A percentile compares a stretch with the other conserved stretches of the same genome.
These are phyloP conservation scores for Solenopsis invicta DNA, from an alignment of 1,140 invertebrate genomes.

Conservation along the genomic window DNA sequence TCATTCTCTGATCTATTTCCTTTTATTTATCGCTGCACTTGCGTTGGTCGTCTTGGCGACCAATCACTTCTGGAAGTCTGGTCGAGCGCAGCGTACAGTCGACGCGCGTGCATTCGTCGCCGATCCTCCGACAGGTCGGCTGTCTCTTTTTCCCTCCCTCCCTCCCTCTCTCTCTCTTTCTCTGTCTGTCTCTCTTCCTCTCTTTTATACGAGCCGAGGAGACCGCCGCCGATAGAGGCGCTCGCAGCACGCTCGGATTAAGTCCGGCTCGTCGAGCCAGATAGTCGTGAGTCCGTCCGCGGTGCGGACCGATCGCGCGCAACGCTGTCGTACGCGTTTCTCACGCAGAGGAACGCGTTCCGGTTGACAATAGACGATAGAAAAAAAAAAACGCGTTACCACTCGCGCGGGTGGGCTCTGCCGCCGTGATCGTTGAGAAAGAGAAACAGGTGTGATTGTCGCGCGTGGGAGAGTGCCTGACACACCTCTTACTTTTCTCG, in stretches of 20 bases:
- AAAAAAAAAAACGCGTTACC: neutral
- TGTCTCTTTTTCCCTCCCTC: neutral
- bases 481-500: constrained; percentile 49
- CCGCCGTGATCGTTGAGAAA: constrained; percentile 4
- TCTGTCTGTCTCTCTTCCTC: neutral
- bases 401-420: neutral
- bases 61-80: constrained; percentile 75
- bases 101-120: constrained; percentile 71
- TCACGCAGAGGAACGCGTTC: neutral
- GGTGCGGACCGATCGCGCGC: constrained; percentile 76
- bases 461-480: neutral
- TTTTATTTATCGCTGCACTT: neutral
- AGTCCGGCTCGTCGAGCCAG: constrained; percentile 77
- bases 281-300: constrained; percentile 82
- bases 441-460: neutral
- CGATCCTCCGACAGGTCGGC: constrained; percentile 37
- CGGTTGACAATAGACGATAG: neutral
- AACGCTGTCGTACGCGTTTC: constrained; percentile 3
- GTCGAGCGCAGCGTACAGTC: constrained; percentile 75
- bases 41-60: neutral
- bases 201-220: neutral
- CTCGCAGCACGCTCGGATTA: constrained; percentile 72
- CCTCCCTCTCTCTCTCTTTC: neutral
- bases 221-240: constrained; percentile 77
- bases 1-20: neutral